These are phyloP conservation scores for Rhinopomastus cyanomelas DNA, from an alignment of 2,113 vertebrate genomes.

Conservation along the genomic window DNA sequence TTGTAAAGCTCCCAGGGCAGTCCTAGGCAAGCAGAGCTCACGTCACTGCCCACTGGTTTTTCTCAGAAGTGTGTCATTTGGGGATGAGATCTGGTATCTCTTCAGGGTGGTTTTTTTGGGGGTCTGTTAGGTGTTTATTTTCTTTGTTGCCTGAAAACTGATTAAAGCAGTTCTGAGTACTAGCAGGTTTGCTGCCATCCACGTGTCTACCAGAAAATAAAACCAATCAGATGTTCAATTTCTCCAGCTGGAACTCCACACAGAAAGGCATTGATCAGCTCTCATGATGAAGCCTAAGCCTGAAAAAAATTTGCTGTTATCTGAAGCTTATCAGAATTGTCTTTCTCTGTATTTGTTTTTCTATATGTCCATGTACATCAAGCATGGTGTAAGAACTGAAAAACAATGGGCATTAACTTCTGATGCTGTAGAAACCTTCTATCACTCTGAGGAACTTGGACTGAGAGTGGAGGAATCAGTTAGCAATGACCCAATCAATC, in stretches of 20 bases:
- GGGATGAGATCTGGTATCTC: slow-evolving; percentile 51
- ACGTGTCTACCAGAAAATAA: slow-evolving; percentile 31
- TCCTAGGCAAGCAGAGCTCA: neutral
- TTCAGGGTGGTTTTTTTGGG: slow-evolving; percentile 21
- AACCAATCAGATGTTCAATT: neutral
- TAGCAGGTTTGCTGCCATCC: slow-evolving; percentile 62
- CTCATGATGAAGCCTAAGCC: neutral
- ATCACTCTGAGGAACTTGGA: neutral
- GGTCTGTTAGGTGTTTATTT: neutral
- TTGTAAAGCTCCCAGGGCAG: neutral
- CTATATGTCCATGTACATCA: neutral
- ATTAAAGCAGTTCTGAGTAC: slow-evolving; percentile 54
- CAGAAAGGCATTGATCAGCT: slow-evolving; percentile 21
- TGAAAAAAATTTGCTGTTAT: neutral
- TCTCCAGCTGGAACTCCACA: slow-evolving; percentile 10
- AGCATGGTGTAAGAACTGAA: neutral
- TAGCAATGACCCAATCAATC: neutral
- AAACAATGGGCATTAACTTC: neutral
- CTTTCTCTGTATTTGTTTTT: neutral
- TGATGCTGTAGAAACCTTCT: neutral
- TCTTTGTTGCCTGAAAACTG: slow-evolving; percentile 56
- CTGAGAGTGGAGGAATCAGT: neutral
- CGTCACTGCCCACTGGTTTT: neutral
- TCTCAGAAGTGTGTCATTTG: slow-evolving; percentile 42
- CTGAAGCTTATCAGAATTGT: slow-evolving; percentile 29